Base-by-base conservation (phyloP, 2,797 vertebrate species). In the Semaprochilodus insignis region DNA sequence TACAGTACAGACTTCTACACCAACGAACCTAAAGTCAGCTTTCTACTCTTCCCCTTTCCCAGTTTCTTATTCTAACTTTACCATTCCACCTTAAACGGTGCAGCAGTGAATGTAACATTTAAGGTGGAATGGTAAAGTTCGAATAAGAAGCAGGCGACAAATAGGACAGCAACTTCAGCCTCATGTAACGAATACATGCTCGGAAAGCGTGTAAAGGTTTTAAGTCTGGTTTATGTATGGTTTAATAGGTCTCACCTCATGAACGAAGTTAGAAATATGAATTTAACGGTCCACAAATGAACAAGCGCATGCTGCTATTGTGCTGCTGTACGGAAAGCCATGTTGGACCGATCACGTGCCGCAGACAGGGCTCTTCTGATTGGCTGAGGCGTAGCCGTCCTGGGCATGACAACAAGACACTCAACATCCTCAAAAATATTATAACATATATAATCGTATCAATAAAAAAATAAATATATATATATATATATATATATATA, bases 341-440 rank as follows among this genome's bases (percentile, higher is more conserved):
- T 88, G 54, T 81, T 77, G 57, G 17, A 65, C 23, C 1, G 15
- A 14, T 69, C 86, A 86, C 73, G 66, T 85, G 83, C 75, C 17
- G 0, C 27, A 4, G 2, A 3, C 2, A 54, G 0, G 0, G 3
- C 13, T 8, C 3, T 3, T 74, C 7, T 63, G 77, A 85, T 84
- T 87, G 86, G 84, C 21, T 77, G 16, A 17, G 0, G 4, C 1
- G 6, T 0, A 7, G 14, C 48, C 6, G 44, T 55, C 17, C 40
- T 63, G 78, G 4, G 1, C 78, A 11, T 1, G 34, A 6, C 31
- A 57, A 2, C 44, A 44, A 7, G 7, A 13, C 44, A 31, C 31
- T 31, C 31, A 31, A 31, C 31, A 31, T 31, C 31, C 31, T 31
- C 31, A 31, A 31, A 31, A 31, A 31, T 31, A 3, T 44, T 4